These are phyloP conservation scores for Sympetrum striolatum DNA, from an alignment of 2,888 invertebrate species.

Conservation along the genomic window DNA sequence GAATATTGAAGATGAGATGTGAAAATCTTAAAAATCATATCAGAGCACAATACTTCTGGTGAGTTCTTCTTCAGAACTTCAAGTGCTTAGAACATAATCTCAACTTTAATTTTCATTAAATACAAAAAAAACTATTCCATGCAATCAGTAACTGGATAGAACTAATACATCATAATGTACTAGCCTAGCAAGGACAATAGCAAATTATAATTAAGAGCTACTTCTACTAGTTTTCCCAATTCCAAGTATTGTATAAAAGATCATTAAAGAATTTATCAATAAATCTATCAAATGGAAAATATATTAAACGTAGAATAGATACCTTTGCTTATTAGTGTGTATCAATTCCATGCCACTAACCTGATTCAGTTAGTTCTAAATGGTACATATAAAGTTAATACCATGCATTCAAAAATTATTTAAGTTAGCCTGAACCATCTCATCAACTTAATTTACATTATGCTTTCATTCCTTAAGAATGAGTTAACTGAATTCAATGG, in stretches of 20 bases:
- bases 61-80: neutral
- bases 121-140: neutral
- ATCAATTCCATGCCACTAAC: neutral
- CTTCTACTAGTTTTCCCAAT: neutral
- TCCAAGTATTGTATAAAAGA: neutral
- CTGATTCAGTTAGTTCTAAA: neutral
- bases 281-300: neutral
- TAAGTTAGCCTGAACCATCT: neutral
- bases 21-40: neutral
- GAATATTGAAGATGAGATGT: neutral
- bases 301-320: neutral
- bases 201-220: neutral
- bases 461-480: neutral
- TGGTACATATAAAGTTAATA: neutral
- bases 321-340: slow-evolving; percentile 13
- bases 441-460: neutral
- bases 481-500: neutral
- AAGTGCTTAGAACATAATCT: neutral
- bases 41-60: neutral
- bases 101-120: neutral
- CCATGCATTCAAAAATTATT: neutral
- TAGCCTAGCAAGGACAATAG: neutral
- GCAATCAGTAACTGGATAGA: neutral
- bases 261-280: neutral
- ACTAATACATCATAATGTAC: neutral